Evolutionary conservation across 2,113 vertebrate genomes (phyloP), one percentile per base, ranked within the genome.

Genomic region (Ciconia stormi): DNA sequence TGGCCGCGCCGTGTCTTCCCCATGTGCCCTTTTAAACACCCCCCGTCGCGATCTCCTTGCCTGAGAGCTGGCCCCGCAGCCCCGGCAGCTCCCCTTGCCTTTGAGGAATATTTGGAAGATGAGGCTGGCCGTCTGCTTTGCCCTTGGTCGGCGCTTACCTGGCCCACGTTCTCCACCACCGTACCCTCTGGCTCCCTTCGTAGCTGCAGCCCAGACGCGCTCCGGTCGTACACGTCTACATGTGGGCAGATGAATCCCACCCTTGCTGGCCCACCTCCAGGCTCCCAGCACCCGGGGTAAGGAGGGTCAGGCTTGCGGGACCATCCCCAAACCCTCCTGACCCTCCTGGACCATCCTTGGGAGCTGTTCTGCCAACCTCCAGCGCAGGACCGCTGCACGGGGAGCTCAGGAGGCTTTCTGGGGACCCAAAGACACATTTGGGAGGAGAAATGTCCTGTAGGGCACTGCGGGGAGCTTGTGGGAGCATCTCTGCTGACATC

Each of bases 371-470:
- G 56, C 42, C 40, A 14, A 3, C 2, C 18, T 21, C 50, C 47
- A 19, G 42, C 47, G 9, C 34, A 16, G 76, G 12, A 50, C 16
- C 0, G 0, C 22, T 9, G 9, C 4, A 5, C 0, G 2, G 20
- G 22, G 56, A 77, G 16, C 36, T 30, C 6, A 0, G 58, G 82
- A 3, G 9, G 13, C 44, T 22, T 17, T 58, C 38, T 14, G 2
- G 50, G 3, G 76, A 56, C 50, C 46, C 55, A 11, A 8, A 27
- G 50, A 71, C n/a, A n/a, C 8, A 2, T 42, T 2, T 16, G 44
- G 72, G n/a, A 58, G 69, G 49, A 25, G 27, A 13, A 6, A 0
- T 0, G 13, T 62, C 22, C 85, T n/a, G 13, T 0, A 7, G 36
- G 66, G 65, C 40, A 40, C 25, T 1, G 7, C 16, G 22, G 36